phyloP scores from a whole-genome alignment of 2,797 vertebrate species.

The Tragopan temminckii region DNA sequence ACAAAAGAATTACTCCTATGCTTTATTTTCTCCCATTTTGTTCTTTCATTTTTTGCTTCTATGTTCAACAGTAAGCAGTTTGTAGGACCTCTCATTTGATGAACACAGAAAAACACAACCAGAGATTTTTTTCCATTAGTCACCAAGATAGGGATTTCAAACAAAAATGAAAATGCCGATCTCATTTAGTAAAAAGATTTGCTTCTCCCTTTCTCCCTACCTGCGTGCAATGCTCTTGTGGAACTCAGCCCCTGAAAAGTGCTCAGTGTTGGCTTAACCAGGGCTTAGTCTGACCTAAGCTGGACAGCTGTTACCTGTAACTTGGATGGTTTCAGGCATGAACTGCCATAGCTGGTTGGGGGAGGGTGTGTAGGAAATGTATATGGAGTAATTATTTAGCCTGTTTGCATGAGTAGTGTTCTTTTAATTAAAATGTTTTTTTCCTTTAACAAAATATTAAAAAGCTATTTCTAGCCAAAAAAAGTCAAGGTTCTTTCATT shows the following conservation, averaged over 20 bases:
- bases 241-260: neutral
- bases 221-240: neutral
- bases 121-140: neutral
- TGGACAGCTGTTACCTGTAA: neutral
- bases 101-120: neutral
- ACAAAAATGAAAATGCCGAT: neutral
- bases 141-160: neutral
- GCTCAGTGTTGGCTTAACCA: neutral
- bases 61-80: neutral
- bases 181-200: neutral
- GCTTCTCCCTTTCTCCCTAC: neutral
- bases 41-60: neutral
- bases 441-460: neutral
- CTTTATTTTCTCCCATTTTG: neutral
- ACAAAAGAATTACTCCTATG: neutral
- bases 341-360: neutral
- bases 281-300: neutral
- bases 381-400: neutral
- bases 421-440: neutral
- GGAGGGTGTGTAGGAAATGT: neutral
- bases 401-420: neutral
- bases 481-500: neutral
- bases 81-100: neutral
- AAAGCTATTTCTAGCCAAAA: neutral
- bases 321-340: neutral